Percentiles rank a stretch among this genome's conserved stretches.
Evolutionary conservation across 1,140 invertebrate genomes (phyloP).

Genomic region (Drosophila equinoxialis): DNA sequence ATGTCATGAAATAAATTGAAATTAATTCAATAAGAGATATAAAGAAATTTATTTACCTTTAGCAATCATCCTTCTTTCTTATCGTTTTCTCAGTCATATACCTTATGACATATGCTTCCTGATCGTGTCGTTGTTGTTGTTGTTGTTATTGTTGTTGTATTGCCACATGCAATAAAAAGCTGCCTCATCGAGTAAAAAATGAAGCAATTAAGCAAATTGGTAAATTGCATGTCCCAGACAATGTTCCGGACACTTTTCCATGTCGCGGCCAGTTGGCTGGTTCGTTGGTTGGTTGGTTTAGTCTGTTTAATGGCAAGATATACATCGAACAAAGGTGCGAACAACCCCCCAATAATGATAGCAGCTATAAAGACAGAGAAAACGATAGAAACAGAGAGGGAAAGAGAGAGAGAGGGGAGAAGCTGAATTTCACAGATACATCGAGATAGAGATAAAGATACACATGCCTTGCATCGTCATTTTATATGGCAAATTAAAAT

Average conservation of each 20-base stretch:
- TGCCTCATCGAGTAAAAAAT: slow-evolving; percentile 41
- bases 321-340: slow-evolving; percentile 65
- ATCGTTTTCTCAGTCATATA: not conserved
- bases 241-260: slow-evolving; percentile 46
- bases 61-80: not conserved
- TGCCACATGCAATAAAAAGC: slow-evolving; percentile 46
- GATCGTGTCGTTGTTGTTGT: not conserved
- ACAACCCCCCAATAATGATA: slow-evolving; percentile 39
- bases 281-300: slow-evolving; percentile 14
- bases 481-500: slow-evolving; percentile 39
- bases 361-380: not conserved
- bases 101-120: slow-evolving; percentile 5
- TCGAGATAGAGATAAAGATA: not conserved
- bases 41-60: not conserved
- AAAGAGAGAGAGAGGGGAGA: not conserved
- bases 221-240: slow-evolving; percentile 69
- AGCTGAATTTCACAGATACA: slow-evolving; percentile 1
- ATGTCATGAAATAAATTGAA: slow-evolving; percentile 22
- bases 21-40: slow-evolving; percentile 38
- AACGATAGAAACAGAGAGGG: not conserved
- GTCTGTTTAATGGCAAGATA: slow-evolving; percentile 50
- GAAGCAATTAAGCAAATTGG: slow-evolving; percentile 74
- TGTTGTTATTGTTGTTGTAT: slow-evolving; percentile 23
- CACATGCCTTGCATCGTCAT: not conserved
- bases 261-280: slow-evolving; percentile 32